Conservation (phyloP, 2,797 vertebrate genomes). For the Gymnoscopelus microlampas region DNA sequence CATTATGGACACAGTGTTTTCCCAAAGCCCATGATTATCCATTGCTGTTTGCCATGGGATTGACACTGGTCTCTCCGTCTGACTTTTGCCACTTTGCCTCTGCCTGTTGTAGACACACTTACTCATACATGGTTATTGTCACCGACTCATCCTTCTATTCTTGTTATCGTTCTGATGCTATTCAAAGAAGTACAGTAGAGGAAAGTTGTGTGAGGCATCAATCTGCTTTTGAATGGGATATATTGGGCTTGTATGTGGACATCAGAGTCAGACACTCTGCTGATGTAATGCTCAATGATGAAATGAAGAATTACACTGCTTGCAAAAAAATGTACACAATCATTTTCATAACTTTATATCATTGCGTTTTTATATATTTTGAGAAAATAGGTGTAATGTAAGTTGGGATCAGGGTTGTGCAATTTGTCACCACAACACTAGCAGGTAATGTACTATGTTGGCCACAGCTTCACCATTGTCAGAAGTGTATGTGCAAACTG, state of each 20-base stretch:
- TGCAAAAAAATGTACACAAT: slow-evolving; percentile 1
- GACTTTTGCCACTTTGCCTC: slow-evolving; percentile 1
- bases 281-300: slow-evolving; percentile 43
- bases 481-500: too few species aligned
- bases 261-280: slow-evolving; percentile 39
- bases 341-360: not conserved
- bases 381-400: too few species aligned
- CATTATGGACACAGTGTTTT: slow-evolving; percentile 83
- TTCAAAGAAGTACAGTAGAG: too few species aligned
- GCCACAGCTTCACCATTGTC: too few species aligned
- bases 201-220: too few species aligned
- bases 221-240: too few species aligned
- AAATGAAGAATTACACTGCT: slow-evolving; percentile 22
- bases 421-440: too few species aligned
- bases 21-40: slow-evolving; percentile 83
- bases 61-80: slow-evolving; percentile 72
- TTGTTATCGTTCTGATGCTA: too few species aligned
- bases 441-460: too few species aligned
- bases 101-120: slow-evolving; percentile 15
- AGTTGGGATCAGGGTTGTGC: too few species aligned
- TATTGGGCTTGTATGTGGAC: too few species aligned
- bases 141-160: not conserved
- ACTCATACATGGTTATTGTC: slow-evolving; percentile 59
- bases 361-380: too few species aligned
- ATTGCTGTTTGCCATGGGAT: slow-evolving; percentile 79